phyloP scores from a whole-genome alignment of 2,113 vertebrate genomes.

The Etia nguti region DNA sequence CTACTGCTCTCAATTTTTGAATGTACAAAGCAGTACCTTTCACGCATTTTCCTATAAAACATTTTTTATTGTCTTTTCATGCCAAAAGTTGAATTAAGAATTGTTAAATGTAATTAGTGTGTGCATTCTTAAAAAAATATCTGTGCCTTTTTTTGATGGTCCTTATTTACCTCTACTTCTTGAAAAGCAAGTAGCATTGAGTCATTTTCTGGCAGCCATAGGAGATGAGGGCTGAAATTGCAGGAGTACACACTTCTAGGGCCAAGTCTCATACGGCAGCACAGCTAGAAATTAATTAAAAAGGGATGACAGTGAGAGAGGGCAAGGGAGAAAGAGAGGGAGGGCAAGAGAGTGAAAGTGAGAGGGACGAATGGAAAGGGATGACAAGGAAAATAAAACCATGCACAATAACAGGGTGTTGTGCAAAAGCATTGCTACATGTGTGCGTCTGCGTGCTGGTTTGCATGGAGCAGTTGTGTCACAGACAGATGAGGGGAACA shows the following conservation, averaged over 20 bases:
- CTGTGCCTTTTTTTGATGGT: not conserved
- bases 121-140: not conserved
- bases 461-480: constrained; percentile 43
- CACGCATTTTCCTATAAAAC: not conserved
- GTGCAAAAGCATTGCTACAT: constrained; percentile 16
- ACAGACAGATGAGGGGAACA: constrained; percentile 46
- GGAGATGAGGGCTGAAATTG: constrained; percentile 38
- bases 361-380: not conserved
- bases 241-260: constrained; percentile 50
- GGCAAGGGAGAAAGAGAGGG: not conserved
- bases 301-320: constrained; percentile 22
- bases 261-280: constrained; percentile 59
- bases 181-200: constrained; percentile 41
- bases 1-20: not conserved
- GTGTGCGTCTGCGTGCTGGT: constrained; percentile 4
- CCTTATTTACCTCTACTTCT: constrained; percentile 16
- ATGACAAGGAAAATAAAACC: constrained; percentile 35
- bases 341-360: not conserved
- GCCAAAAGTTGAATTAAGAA: not conserved
- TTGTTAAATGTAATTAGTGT: not conserved
- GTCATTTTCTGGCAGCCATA: constrained; percentile 43
- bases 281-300: constrained; percentile 68
- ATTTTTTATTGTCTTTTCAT: not conserved
- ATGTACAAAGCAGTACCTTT: not conserved
- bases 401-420: constrained; percentile 20